These are phyloP conservation scores for Poeciliopsis turneri DNA, from an alignment of 2,797 vertebrate species.

Conservation along the genomic window DNA sequence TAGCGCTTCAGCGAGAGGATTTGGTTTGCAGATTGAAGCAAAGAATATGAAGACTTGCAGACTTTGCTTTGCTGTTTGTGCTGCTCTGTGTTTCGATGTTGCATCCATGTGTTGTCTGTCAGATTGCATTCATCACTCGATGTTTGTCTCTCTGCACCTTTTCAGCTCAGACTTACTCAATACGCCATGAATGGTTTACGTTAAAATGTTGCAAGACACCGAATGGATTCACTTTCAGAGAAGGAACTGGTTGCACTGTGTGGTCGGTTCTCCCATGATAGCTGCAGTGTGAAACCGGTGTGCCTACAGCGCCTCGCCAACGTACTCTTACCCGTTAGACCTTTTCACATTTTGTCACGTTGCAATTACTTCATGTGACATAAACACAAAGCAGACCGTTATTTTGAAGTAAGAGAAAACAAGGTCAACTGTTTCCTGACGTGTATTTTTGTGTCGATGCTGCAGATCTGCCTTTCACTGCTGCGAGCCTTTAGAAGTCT, in stretches of 20 bases:
- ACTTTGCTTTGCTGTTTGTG: slow-evolving; percentile 51
- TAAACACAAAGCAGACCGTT: neutral
- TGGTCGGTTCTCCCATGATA: slow-evolving; percentile 63
- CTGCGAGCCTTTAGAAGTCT: neutral
- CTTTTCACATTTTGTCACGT: neutral
- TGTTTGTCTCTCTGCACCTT: slow-evolving; percentile 30
- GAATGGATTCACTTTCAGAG: slow-evolving; percentile 51
- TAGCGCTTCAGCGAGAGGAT: neutral
- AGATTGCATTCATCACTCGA: slow-evolving; percentile 17
- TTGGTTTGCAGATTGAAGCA: neutral
- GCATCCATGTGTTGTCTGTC: slow-evolving; percentile 27
- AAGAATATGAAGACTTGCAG: slow-evolving; percentile 17
- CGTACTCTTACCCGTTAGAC: neutral
- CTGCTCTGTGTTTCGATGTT: slow-evolving; percentile 34
- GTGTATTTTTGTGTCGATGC: neutral
- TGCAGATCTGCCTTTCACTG: neutral
- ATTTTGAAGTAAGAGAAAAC: neutral
- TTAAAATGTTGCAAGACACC: slow-evolving; percentile 9
- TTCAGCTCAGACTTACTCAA: slow-evolving; percentile 21
- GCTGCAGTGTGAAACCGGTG: slow-evolving; percentile 63
- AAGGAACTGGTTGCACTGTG: slow-evolving; percentile 22
- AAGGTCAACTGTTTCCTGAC: neutral
- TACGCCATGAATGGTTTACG: slow-evolving; percentile 10
- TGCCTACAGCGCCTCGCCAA: neutral
- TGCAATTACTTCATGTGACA: neutral